Base-by-base conservation (phyloP, 1,140 invertebrate species). In the Euborellia annulipes region DNA sequence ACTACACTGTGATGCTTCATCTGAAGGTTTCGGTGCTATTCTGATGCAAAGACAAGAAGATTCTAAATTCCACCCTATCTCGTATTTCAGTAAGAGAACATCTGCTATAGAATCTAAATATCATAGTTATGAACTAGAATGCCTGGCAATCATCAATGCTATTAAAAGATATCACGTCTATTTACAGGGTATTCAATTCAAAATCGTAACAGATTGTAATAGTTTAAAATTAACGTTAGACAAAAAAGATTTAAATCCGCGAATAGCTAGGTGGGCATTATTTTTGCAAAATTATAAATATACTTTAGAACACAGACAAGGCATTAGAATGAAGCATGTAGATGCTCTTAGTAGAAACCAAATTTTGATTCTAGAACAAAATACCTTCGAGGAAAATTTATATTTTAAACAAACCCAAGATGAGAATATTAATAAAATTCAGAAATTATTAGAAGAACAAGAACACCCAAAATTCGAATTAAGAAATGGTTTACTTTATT, bases 141-240 rank as follows among this genome's bases (percentile, higher is more conserved):
- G 61, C 20, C 50, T 73, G 22, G 66, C 68, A 0, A 62, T 72
- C 9, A 55, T 70, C 4, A 58, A 58, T 54, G 65, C 64, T 1
- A 52, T 73, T 3, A 58, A 65, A 41, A 63, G 68, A 41, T 72
- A 70, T 50, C 38, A 62, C 47, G 49, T 60, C 13, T 75, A 69
- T 54, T 50, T 75, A 21, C 51, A 64, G 14, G 63, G 62, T 14
- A 63, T 55, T 19, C 50, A 62, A 3, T 66, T 73, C 46, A 64
- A 50, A n/a, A 52, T 71, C 0, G 54, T 65, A 16, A 71, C 64
- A 30, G 55, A 61, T 27, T 27, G 23, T 27, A 27, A 27, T 6
- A 11, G 4, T 27, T 27, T 27, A 6, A 4, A 27, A 27, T 18
- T 56, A 60, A 45, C 59, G 51, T 43, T 58, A 17, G 47, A 50